These are phyloP conservation scores for Erebia palarica DNA, from an alignment of 2,888 invertebrate species.

Conservation along the genomic window DNA sequence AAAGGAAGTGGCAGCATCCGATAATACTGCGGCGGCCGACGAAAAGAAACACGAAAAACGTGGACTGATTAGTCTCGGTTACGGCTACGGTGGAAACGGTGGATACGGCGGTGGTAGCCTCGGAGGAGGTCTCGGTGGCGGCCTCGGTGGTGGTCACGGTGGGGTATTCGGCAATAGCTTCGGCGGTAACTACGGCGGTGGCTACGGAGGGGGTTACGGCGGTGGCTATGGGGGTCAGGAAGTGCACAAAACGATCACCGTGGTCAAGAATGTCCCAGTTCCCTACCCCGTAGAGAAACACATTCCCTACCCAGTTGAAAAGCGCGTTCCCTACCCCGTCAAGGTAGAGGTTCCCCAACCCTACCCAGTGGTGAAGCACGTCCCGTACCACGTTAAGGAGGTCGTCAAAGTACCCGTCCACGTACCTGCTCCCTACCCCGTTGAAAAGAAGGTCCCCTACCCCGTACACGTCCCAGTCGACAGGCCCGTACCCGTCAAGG, in stretches of 20 bases:
- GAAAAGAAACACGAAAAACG: slow-evolving; percentile 90
- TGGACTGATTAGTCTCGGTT: slow-evolving; percentile 84
- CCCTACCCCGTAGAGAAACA: slow-evolving; percentile 89
- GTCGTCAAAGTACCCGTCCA: slow-evolving; percentile 83
- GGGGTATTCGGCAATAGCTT: slow-evolving; percentile 59
- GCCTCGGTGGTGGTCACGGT: slow-evolving; percentile 49
- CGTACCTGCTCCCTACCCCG: slow-evolving; percentile 87
- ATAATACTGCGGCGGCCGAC: slow-evolving; percentile 77
- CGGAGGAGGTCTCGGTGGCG: slow-evolving; percentile 45
- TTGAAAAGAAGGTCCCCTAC: slow-evolving; percentile 83
- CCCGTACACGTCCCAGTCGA: slow-evolving; percentile 79
- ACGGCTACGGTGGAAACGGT: slow-evolving; percentile 71
- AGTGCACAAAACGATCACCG: slow-evolving; percentile 86
- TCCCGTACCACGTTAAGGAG: slow-evolving; percentile 86
- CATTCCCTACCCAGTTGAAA: slow-evolving; percentile 86
- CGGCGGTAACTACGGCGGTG: slow-evolving; percentile 48
- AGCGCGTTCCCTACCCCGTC: slow-evolving; percentile 83
- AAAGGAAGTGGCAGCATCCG: slow-evolving; percentile 81
- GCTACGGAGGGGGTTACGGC: slow-evolving; percentile 48
- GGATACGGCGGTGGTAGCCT: slow-evolving; percentile 55
- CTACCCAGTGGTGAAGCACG: slow-evolving; percentile 85
- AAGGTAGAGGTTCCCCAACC: slow-evolving; percentile 87
- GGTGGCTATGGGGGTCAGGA: slow-evolving; percentile 73
- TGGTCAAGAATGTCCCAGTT: slow-evolving; percentile 87
- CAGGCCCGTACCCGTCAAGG: slow-evolving; percentile 78